These are phyloP conservation scores for Synergus itoensis DNA, from an alignment of 2,888 invertebrate species.

Conservation along the genomic window DNA sequence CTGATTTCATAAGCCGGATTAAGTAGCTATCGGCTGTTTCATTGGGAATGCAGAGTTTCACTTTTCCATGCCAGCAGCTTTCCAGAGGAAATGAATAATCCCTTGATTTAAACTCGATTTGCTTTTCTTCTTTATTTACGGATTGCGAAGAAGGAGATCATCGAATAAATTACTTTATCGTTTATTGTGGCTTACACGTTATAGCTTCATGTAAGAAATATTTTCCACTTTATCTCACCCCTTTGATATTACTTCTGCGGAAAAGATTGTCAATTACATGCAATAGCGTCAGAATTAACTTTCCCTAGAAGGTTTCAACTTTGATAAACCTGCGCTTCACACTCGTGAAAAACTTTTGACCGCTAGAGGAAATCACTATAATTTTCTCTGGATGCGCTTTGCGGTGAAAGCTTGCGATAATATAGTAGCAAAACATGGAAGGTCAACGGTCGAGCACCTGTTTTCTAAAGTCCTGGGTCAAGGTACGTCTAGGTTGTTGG, in stretches of 20 bases:
- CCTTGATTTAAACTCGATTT: background rate
- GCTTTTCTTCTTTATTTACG: too few relatives aligned
- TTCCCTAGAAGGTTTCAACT: slow-evolving; percentile 16
- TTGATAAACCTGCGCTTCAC: slow-evolving; percentile 1
- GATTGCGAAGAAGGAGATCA: background rate
- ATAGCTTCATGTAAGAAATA: background rate
- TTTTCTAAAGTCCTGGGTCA: slow-evolving; percentile 73
- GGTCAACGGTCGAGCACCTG: slow-evolving; percentile 69
- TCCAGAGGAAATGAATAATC: slow-evolving; percentile 13
- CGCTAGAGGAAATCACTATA: slow-evolving; percentile 18
- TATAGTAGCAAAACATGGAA: slow-evolving; percentile 45
- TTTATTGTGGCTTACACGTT: background rate
- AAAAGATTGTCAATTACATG: background rate
- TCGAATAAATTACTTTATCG: background rate
- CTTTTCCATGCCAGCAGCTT: slow-evolving; percentile 6
- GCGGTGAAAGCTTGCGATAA: slow-evolving; percentile 28
- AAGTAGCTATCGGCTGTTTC: background rate
- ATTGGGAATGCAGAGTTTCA: background rate
- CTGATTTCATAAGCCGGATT: slow-evolving; percentile 1
- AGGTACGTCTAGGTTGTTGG: slow-evolving; percentile 75
- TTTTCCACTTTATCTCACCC: background rate
- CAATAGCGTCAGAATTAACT: background rate
- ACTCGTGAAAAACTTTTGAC: background rate
- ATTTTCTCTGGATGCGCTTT: background rate
- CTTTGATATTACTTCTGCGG: background rate